These are phyloP conservation scores for Ursus arctos DNA, from an alignment of 2,113 vertebrate species.

Conservation along the genomic window DNA sequence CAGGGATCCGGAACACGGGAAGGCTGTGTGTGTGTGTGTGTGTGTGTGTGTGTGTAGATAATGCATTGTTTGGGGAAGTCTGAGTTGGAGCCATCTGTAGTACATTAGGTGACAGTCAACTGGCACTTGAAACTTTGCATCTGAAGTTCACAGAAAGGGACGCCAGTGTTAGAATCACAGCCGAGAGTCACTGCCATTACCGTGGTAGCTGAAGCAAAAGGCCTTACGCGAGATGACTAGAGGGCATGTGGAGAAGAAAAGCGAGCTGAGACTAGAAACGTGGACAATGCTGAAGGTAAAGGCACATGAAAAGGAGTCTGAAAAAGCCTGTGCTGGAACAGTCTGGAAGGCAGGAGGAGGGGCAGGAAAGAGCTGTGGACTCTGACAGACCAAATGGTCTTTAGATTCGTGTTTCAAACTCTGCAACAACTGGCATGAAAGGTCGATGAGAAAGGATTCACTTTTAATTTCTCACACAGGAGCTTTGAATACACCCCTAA, in stretches of 20 bases:
- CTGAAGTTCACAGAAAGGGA: conserved; percentile 17
- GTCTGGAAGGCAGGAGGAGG: conserved; percentile 39
- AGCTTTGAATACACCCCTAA: conserved; percentile 61
- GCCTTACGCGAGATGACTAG: neutral
- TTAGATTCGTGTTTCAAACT: conserved; percentile 39
- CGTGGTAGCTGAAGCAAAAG: conserved; percentile 5
- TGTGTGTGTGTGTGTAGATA: rapidly evolving
- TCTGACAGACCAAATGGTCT: conserved; percentile 48
- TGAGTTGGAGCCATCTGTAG: neutral
- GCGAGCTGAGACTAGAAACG: neutral
- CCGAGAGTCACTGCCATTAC: neutral
- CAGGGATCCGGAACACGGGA: rapidly evolving
- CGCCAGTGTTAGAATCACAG: neutral
- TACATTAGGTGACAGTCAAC: neutral
- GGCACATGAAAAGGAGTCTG: neutral
- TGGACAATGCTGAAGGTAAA: conserved; percentile 37
- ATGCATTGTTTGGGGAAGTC: neutral
- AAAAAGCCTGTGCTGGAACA: neutral
- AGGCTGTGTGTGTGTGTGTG: neutral
- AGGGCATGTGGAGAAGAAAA: conserved; percentile 41
- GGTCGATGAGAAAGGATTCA: conserved; percentile 24
- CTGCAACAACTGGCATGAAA: conserved; percentile 43
- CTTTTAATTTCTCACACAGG: conserved; percentile 50
- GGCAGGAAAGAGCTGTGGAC: neutral
- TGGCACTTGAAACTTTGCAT: neutral